Conservation (phyloP, 2,888 invertebrate genomes). For the Urechis unicinctus region DNA sequence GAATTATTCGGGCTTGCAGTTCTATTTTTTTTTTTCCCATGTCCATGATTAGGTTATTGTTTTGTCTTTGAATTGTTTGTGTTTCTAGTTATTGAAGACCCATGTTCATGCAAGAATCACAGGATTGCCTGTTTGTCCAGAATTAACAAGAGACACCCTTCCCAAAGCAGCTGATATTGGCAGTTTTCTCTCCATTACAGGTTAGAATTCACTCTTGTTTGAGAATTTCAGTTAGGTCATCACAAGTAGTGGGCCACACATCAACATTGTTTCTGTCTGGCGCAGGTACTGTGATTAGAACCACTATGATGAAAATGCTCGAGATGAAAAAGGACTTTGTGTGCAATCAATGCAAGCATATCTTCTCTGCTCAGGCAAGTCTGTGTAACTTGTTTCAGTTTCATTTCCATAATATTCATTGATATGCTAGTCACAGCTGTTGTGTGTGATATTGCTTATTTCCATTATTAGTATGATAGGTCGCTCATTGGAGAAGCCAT, state of each 20-base stretch:
- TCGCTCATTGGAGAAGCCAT: no score
- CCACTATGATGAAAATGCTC: constrained; percentile 68
- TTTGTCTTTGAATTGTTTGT: no score
- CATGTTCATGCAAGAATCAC: constrained; percentile 64
- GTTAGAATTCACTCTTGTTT: no score
- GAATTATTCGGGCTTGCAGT: no score
- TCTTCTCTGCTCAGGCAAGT: constrained; percentile 59
- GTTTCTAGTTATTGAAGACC: constrained; percentile 58
- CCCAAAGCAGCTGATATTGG: constrained; percentile 68
- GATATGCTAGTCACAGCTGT: no score
- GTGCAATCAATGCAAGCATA: constrained; percentile 71
- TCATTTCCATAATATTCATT: no score
- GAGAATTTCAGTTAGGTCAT: not conserved
- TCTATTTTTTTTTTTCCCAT: no score
- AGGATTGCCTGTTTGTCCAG: constrained; percentile 64
- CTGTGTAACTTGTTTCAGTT: not conserved
- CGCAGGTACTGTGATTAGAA: constrained; percentile 65
- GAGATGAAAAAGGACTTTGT: constrained; percentile 68
- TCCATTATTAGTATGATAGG: no score
- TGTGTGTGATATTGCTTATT: no score
- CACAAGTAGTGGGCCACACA: not conserved
- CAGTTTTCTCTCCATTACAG: constrained; percentile 68
- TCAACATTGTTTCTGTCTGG: not conserved
- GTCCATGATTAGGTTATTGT: no score
- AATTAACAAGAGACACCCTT: constrained; percentile 58